A percentile compares a stretch with the other conserved stretches of the same genome.
phyloP scores from a whole-genome alignment of 2,888 invertebrate genomes.

The Melitaea athalia region DNA sequence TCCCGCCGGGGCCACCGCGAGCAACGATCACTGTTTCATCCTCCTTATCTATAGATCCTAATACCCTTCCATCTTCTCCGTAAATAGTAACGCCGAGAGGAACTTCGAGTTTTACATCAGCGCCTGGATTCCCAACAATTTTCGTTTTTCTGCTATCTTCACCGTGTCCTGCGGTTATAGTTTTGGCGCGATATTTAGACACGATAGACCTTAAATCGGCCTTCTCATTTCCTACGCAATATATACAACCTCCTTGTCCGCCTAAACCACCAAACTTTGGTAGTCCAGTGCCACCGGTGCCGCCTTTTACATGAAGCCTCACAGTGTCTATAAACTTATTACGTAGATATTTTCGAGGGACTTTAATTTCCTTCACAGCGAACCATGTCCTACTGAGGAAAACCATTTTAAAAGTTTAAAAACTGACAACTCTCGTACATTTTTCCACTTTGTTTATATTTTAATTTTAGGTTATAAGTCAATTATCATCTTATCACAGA shows the following conservation, averaged over 20 bases:
- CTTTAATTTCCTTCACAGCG: slow-evolving; percentile 70
- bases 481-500: too few relatives aligned
- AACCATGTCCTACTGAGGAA: slow-evolving; percentile 69
- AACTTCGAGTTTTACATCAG: slow-evolving; percentile 87
- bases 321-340: slow-evolving; percentile 90
- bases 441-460: slow-evolving; percentile 8
- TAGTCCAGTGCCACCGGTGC: slow-evolving; percentile 87
- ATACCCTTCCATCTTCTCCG: slow-evolving; percentile 84
- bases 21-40: slow-evolving; percentile 87
- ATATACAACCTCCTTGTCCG: slow-evolving; percentile 94
- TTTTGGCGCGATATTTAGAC: slow-evolving; percentile 78
- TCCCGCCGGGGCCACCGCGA: slow-evolving; percentile 92
- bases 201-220: slow-evolving; percentile 80
- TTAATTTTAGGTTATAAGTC: slow-evolving; percentile 8
- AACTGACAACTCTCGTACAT: background rate
- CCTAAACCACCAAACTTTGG: slow-evolving; percentile 94
- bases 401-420: slow-evolving; percentile 65
- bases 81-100: slow-evolving; percentile 91
- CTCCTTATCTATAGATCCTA: slow-evolving; percentile 89
- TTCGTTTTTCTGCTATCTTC: slow-evolving; percentile 88
- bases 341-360: slow-evolving; percentile 77
- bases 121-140: slow-evolving; percentile 89
- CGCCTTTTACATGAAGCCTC: slow-evolving; percentile 90
- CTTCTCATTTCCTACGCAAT: slow-evolving; percentile 85
- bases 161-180: slow-evolving; percentile 86